Evolutionary conservation across 2,888 invertebrate genomes (phyloP).

Genomic region (Drosophila engyochracea): DNA sequence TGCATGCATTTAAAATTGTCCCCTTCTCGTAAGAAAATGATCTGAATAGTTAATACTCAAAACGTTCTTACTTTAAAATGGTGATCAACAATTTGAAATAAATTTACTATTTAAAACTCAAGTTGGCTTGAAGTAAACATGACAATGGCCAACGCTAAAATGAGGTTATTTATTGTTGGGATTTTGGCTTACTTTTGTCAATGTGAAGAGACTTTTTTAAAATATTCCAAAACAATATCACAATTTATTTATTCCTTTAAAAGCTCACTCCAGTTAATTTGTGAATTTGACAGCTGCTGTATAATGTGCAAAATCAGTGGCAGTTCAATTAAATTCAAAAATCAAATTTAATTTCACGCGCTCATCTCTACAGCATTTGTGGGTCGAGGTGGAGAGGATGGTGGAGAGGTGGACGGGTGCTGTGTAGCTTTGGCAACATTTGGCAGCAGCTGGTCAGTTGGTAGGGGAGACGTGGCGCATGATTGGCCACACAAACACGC

Average conservation of each 20-base stretch:
- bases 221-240: neutral
- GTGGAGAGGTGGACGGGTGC: neutral
- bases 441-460: conserved; percentile 57
- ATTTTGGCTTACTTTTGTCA: neutral
- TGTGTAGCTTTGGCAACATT: conserved; percentile 14
- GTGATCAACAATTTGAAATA: neutral
- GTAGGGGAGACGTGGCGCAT: conserved; percentile 50
- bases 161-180: neutral
- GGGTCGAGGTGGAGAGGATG: neutral
- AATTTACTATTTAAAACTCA: neutral
- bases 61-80: too few species aligned
- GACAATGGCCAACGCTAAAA: neutral
- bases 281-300: neutral
- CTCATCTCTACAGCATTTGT: neutral
- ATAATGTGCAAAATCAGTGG: neutral
- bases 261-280: neutral
- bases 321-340: conserved; percentile 1
- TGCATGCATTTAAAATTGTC: neutral
- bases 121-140: neutral
- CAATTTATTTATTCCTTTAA: neutral
- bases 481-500: conserved; percentile 83
- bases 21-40: neutral
- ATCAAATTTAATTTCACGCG: conserved; percentile 7
- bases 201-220: neutral
- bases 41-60: neutral